These are phyloP conservation scores for Coendou prehensilis DNA, from an alignment of 2,797 vertebrate genomes.

Conservation along the genomic window DNA sequence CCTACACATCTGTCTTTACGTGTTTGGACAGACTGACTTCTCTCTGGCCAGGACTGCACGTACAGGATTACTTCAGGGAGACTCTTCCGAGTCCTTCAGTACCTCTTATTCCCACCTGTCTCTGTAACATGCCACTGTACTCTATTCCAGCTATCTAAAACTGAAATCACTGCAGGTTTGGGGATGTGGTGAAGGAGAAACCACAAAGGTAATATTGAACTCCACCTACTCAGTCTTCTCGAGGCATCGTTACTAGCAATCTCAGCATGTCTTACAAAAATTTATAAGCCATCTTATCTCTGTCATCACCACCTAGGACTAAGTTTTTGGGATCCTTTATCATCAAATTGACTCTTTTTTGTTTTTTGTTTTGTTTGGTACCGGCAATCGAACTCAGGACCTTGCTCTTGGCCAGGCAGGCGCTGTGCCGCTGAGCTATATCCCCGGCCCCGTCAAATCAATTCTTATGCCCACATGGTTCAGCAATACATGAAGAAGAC, in stretches of 20 bases:
- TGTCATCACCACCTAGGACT: no score
- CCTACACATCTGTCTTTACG: not conserved
- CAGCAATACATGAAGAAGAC: fast-evolving
- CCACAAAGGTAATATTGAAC: not conserved
- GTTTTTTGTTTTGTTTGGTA: no score
- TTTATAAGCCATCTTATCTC: fast-evolving
- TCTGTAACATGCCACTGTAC: not conserved
- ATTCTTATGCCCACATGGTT: fast-evolving
- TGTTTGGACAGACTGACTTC: not conserved
- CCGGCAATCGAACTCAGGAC: no score
- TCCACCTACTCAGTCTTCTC: no score
- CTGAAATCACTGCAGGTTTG: not conserved
- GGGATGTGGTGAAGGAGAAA: not conserved
- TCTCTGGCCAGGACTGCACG: not conserved
- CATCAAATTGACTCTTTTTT: no score
- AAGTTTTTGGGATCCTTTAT: no score
- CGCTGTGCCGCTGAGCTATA: no score
- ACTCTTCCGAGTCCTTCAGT: not conserved
- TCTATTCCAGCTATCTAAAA: not conserved
- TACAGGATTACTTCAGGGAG: not conserved
- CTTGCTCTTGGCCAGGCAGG: no score
- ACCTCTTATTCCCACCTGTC: fast-evolving
- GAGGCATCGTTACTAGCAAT: not conserved
- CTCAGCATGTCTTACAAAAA: not conserved
- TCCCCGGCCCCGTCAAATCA: no score